Base-by-base conservation (phyloP, 1,140 invertebrate genomes). In the Apis cerana region DNA sequence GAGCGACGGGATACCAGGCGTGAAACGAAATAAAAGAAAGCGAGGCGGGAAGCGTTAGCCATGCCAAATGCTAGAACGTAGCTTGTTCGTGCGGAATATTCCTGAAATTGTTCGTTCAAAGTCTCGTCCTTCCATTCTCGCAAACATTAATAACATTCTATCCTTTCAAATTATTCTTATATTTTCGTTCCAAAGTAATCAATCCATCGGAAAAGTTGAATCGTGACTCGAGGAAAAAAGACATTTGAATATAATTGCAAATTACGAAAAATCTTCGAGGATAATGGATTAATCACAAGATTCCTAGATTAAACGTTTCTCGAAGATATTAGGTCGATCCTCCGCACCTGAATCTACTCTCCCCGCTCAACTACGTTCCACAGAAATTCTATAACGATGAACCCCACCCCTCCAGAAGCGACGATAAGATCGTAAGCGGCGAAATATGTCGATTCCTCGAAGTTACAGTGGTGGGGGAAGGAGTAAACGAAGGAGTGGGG, bases 61-160 rank as follows among this genome's bases (percentile, higher is more conserved):
- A 85, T 87, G 83, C 85, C 65, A 82, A 79, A 75, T 85, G 80
- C 79, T 52, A 21, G 59, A 61, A 75, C 70, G 70, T 33, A 4
- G 82, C 33, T 61, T 56, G 65, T 78, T 76, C 80, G 74, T 61
- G 62, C 61, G 64, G 43, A 33, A 19, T 12, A 72, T 71, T 75
- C 67, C 72, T 23, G 50, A 50, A 70, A 62, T 54, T 67, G 50
- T 43, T 77, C 62, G 23, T 33, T 50, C n/a, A 33, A 48, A 23
- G 8, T 23, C 43, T 27, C 33, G 11, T 12, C 19, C 54, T n/a
- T 12, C 17, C 17, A 7, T n/a, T n/a, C n/a, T 23, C 3, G 9
- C 13, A 13, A n/a, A n/a, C n/a, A n/a, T n/a, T 23, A 23, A 23
- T 23, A 23, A 62, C 15, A 13, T 1, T 12, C 13, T 8, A 62